Percentiles rank a stretch among this genome's conserved stretches.
Conservation (phyloP, 37 sponge, comb jelly and placozoan genomes). For the Tethya wilhelma region DNA sequence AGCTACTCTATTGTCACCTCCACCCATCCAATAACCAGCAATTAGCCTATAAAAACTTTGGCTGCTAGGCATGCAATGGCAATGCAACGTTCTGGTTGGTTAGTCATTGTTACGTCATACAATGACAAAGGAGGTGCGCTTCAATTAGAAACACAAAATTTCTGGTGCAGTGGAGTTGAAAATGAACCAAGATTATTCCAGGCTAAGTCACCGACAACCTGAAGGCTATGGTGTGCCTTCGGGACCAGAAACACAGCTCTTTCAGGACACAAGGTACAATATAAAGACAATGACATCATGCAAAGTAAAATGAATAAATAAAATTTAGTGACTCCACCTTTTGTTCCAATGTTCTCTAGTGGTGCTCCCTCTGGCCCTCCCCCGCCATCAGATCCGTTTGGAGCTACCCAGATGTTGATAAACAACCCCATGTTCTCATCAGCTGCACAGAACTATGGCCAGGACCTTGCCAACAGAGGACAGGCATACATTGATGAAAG, state of each 20-base stretch:
- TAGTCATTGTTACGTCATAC: too few species aligned
- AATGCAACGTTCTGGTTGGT: too few species aligned
- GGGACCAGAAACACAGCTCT: slow-evolving; percentile 36
- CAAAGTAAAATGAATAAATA: neutral
- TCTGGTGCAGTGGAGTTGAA: too few species aligned
- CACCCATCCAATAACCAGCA: too few species aligned
- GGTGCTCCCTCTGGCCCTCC: slow-evolving; percentile 21
- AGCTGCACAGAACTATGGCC: slow-evolving; percentile 90
- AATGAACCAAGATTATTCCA: too few species aligned
- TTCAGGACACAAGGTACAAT: slow-evolving; percentile 54
- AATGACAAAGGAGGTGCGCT: too few species aligned
- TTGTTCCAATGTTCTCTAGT: neutral
- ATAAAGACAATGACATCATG: neutral
- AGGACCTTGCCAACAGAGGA: slow-evolving; percentile 74
- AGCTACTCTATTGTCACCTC: too few species aligned
- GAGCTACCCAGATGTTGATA: slow-evolving; percentile 45
- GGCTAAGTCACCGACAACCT: slow-evolving; percentile 8
- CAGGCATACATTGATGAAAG: slow-evolving; percentile 82
- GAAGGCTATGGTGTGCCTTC: slow-evolving; percentile 50
- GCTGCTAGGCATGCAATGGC: too few species aligned
- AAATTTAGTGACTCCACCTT: neutral
- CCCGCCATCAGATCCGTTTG: slow-evolving; percentile 5
- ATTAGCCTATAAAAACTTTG: too few species aligned
- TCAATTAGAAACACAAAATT: too few species aligned
- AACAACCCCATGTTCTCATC: slow-evolving; percentile 78